Base-by-base conservation (phyloP, 2,888 invertebrate genomes). In the Margaritifera margaritifera region DNA sequence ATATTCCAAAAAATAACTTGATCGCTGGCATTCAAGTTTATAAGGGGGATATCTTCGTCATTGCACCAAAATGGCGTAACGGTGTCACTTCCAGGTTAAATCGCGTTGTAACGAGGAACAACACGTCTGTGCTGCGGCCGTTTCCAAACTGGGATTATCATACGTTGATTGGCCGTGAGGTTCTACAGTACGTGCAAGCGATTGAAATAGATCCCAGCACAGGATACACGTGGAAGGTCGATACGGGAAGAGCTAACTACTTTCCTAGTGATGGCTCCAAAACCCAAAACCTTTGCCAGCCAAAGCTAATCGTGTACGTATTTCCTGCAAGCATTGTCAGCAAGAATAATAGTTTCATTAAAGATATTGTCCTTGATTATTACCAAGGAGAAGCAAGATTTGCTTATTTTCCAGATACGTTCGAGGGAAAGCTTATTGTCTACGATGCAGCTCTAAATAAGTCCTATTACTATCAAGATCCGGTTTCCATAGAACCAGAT, bases 301-400 rank as follows among this genome's bases (percentile, higher is more conserved):
- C 20, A 1, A 57, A 57, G 2, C 19, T 20, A 19, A n/a, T 50
- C 50, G 18, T n/a, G 0, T 77, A 80, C 61, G 51, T 53, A 11
- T 81, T 83, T 57, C 75, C 80, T 3, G 24, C 27, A 8, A 55
- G 20, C 5, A 66, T 76, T 5, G 67, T 69, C 3, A 75, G 77
- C 11, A 59, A 27, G 5, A 73, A 71, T 24, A 58, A 65, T 18
- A 78, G 68, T 61, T 83, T 78, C 60, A 68, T 83, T 19, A 80
- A 81, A 52, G 83, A 83, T 52, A 64, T 83, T 0, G 83, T 83
- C 20, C 61, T 83, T n/a, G 77, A 76, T 24, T 77, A 74, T 64
- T 58, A 68, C 18, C 62, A 72, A 24, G 62, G 68, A 6, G 62
- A 58, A 2, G 77, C 76, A 0, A 56, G 77, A n/a, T 81, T 76